Evolutionary conservation across 2,888 invertebrate genomes (phyloP), one percentile per base, ranked within the genome.

Genomic region (Horisme vitalbata): DNA sequence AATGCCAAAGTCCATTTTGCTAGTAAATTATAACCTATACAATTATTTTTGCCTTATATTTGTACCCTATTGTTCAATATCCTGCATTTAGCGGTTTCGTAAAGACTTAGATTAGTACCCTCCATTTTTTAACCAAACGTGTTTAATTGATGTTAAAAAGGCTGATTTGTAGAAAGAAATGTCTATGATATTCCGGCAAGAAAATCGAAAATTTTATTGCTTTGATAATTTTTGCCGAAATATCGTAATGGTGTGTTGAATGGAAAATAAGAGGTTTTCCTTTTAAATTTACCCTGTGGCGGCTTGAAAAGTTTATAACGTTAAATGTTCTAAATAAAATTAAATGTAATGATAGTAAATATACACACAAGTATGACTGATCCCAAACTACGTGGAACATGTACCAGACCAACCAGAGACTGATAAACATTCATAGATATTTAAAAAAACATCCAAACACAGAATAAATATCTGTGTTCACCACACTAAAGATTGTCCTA

Each of bases 21-120:
- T 41, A 36, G 27, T 37, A 37, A 13, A n/a, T 38, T 2, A 36
- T 20, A 34, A 54, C 48, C 45, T 50, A 52, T 49, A 53, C 57
- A 58, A 58, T 58, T 58, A 58, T 55, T 55, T 50, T 55, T 48
- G 55, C 57, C 57, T 55, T 58, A 57, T 52, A 50, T 50, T 47
- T 30, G 46, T 50, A 45, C 52, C 44, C 50, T 49, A 41, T 45
- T 48, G 45, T 38, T 21, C 9, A 39, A 14, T 43, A 35, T 38
- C 53, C 48, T 53, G 37, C 47, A 39, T 47, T 52, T 52, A 45
- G 54, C 47, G 39, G 49, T 48, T 53, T 46, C 41, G 11, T 33
- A 23, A 52, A 50, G 32, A 45, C 35, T 45, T 53, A 24, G 14
- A 33, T 30, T 44, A 34, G 43, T 5, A 24, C 44, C 43, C 44